Evolutionary conservation across 2,888 invertebrate species (phyloP), one percentile per base, ranked within the genome.

Genomic region (Ormyrus pomaceus): DNA sequence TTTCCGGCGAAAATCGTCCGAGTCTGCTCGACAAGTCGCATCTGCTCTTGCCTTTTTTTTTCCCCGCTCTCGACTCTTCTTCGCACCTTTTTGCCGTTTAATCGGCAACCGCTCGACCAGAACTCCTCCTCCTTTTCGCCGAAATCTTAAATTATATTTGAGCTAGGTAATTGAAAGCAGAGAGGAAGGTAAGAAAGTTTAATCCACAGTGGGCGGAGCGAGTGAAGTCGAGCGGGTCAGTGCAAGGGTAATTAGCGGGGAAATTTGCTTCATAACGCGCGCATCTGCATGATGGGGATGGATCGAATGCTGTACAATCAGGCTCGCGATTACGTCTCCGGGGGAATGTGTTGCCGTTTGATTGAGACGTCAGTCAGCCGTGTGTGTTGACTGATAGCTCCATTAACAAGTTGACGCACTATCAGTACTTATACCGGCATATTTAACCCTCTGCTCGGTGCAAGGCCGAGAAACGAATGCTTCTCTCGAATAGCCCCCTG

Each of bases 321-420:
- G 71, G 69, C 72, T 68, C 82, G 78, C 81, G 74, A 82, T 71
- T 81, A 82, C 80, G 80, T 79, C 71, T 80, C 77, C 70, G 78
- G 70, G 53, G 45, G 64, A 59, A 61, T 55, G 68, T 73, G 51
- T 73, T 84, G 85, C 83, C 84, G 84, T 87, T 88, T 87, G 87
- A 88, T 88, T 86, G 87, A 87, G 86, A 87, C 86, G 87, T 87
- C 87, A 85, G 85, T 87, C 86, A 85, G 84, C 83, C 84, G 80
- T 83, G 85, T 84, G 85, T 86, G 85, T 84, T 86, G 87, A 87
- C 86, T 88, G 87, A 88, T 88, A 86, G 86, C 84, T 87, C 85
- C 85, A 88, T 88, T 87, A 87, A 86, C 86, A 84, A 87, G 84
- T 84, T 83, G 84, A 85, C 84, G 85, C 84, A 83, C 85, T 86